Conservation (phyloP, 2,113 vertebrate genomes). For the Isurus oxyrinchus region DNA sequence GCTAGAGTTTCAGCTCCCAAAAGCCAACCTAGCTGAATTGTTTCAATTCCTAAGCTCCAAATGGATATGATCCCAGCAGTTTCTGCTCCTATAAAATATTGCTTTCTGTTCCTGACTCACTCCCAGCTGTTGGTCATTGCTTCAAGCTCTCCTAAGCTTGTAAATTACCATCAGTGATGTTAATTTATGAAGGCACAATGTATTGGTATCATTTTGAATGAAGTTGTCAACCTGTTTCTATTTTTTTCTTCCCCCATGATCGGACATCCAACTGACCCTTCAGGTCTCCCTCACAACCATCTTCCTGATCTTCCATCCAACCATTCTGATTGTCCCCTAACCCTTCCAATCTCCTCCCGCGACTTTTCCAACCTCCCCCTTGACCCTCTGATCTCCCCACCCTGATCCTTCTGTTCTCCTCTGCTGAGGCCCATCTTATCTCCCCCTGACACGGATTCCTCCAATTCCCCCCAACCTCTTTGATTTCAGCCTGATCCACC, state of each 20-base stretch:
- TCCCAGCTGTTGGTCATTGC: background rate
- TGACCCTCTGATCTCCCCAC: background rate
- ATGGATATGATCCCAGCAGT: background rate
- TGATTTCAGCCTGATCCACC: background rate
- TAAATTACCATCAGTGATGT: background rate
- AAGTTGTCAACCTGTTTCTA: background rate
- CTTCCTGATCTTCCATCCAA: background rate
- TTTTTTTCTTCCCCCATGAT: background rate
- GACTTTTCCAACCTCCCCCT: background rate
- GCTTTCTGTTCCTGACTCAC: background rate
- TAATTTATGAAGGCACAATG: background rate
- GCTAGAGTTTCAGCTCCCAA: background rate
- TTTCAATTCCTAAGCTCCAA: background rate
- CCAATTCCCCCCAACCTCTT: background rate
- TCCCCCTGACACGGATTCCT: background rate
- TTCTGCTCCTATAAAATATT: background rate
- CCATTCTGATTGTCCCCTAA: background rate
- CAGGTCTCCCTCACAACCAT: background rate
- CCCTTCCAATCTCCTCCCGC: background rate
- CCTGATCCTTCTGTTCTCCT: background rate
- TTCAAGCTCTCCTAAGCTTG: background rate
- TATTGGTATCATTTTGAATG: background rate
- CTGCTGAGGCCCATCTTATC: background rate
- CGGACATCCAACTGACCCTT: background rate
- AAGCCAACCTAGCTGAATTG: background rate